Conservation (phyloP, 2,888 invertebrate genomes). For the Seira musarum region DNA sequence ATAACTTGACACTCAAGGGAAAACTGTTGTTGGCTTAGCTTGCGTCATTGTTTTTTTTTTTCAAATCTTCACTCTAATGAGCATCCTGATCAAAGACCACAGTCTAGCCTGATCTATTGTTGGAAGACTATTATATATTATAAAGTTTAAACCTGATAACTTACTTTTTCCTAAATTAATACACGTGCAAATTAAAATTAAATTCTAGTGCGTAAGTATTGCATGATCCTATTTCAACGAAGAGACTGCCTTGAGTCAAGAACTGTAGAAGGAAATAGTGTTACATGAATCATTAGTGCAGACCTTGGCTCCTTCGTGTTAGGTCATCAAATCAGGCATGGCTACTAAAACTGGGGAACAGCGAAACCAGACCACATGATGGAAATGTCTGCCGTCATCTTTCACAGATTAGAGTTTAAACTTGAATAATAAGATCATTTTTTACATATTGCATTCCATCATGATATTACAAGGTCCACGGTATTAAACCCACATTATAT, state of each 20-base stretch:
- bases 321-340: not conserved
- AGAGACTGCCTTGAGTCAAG: constrained; percentile 22
- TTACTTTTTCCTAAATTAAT: no score
- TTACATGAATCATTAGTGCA: not conserved
- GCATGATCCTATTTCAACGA: no score
- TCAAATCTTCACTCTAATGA: no score
- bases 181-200: no score
- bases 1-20: no score
- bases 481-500: constrained; percentile 23
- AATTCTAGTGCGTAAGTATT: no score
- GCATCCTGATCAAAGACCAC: no score
- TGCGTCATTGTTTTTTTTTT: no score
- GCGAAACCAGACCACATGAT: constrained; percentile 40
- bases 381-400: constrained; percentile 47
- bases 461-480: not conserved
- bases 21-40: not conserved
- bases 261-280: not conserved
- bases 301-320: not conserved
- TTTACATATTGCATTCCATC: not conserved
- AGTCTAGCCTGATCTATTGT: no score
- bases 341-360: not conserved
- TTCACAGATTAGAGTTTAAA: constrained; percentile 12
- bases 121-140: no score
- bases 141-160: no score
- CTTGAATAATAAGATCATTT: constrained; percentile 15